phyloP scores from a whole-genome alignment of 2,113 vertebrate genomes.

The Pipra filicauda region DNA sequence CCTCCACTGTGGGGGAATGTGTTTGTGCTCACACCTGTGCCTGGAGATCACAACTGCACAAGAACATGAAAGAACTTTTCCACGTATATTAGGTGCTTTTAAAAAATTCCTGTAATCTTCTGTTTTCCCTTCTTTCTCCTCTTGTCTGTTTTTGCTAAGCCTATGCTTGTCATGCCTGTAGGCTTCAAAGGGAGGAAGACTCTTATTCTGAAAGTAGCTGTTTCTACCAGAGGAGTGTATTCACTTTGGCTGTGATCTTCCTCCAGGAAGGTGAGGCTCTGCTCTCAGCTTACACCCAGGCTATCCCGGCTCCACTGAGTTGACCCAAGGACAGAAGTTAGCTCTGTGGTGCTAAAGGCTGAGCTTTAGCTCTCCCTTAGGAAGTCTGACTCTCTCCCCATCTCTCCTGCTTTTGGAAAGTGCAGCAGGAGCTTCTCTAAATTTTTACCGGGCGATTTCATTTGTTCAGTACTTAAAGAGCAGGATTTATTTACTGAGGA shows the following conservation, averaged over 20 bases:
- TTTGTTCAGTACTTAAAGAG: constrained; percentile 61
- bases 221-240: not conserved
- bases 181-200: not conserved
- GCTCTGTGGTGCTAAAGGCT: not conserved
- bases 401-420: not conserved
- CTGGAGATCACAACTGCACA: not conserved
- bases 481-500: constrained; percentile 57
- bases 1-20: not conserved
- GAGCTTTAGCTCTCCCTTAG: not conserved
- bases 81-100: not conserved
- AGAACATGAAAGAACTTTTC: not conserved
- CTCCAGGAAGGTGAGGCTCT: not conserved
- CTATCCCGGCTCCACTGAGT: not conserved
- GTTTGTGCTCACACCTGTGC: constrained; percentile 14
- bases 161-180: not conserved
- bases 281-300: not conserved
- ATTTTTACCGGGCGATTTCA: constrained; percentile 27
- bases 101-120: not conserved
- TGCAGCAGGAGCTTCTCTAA: not conserved
- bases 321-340: not conserved
- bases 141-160: not conserved
- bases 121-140: not conserved
- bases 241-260: not conserved
- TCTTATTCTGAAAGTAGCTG: constrained; percentile 11
- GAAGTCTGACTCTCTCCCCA: not conserved